Percentiles rank a stretch among this genome's conserved stretches.
Conservation (phyloP, 1,140 invertebrate species). For the Protaetia brevitarsis region DNA sequence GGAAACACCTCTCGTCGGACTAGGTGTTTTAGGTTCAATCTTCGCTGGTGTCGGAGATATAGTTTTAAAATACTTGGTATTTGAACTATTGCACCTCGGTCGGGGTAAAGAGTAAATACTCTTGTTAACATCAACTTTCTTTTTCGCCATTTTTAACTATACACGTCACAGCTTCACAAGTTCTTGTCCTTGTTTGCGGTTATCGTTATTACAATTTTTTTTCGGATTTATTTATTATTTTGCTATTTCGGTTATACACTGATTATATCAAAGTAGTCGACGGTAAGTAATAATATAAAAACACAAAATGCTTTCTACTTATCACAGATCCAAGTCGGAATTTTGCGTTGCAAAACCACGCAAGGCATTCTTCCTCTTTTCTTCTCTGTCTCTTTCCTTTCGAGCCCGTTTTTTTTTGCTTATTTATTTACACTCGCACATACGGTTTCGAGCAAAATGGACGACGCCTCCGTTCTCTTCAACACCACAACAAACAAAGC, state of each 20-base stretch:
- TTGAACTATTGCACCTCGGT: slow-evolving; percentile 24
- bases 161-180: slow-evolving; percentile 26
- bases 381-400: not conserved
- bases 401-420: not conserved
- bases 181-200: slow-evolving; percentile 4
- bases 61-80: slow-evolving; percentile 26
- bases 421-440: slow-evolving; percentile 26
- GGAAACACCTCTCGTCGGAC: slow-evolving; percentile 10
- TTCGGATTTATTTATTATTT: slow-evolving; percentile 19
- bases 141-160: slow-evolving; percentile 33
- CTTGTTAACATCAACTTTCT: slow-evolving; percentile 29
- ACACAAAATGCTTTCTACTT: slow-evolving; percentile 27
- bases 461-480: slow-evolving; percentile 36
- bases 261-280: not conserved
- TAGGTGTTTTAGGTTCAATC: slow-evolving; percentile 19
- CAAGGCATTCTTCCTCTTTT: not conserved
- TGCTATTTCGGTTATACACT: slow-evolving; percentile 18
- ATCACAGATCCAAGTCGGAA: slow-evolving; percentile 35
- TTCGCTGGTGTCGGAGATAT: slow-evolving; percentile 24
- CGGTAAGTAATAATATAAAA: not conserved
- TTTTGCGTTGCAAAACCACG: slow-evolving; percentile 34
- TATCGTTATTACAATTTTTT: slow-evolving; percentile 24
- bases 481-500: slow-evolving; percentile 29
- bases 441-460: slow-evolving; percentile 42
- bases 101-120: slow-evolving; percentile 20